Evolutionary conservation across 2,797 vertebrate species (phyloP).

Genomic region (Pristis pectinata): DNA sequence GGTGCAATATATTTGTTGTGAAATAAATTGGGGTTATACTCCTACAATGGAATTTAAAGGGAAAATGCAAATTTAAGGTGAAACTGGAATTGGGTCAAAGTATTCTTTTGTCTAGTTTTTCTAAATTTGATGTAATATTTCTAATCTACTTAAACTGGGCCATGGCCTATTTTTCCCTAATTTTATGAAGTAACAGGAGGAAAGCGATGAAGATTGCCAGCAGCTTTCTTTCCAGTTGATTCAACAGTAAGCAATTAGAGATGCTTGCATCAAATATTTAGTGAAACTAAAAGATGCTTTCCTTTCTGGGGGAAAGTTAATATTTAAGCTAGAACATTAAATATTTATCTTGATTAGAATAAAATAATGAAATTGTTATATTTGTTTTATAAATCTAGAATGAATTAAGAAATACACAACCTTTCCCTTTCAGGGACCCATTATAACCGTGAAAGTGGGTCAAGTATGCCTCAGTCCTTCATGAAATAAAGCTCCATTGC

Average conservation of each 20-base stretch:
- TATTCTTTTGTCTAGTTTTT: neutral
- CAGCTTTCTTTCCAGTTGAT: neutral
- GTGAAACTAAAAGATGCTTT: neutral
- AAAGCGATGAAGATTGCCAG: neutral
- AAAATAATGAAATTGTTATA: neutral
- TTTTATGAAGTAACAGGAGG: neutral
- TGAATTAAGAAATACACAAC: neutral
- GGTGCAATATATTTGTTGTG: neutral
- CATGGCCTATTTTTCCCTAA: neutral
- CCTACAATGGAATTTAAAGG: neutral
- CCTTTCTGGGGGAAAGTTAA: neutral
- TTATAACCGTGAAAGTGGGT: neutral
- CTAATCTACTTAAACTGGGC: neutral
- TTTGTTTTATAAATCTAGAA: neutral
- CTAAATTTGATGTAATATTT: conserved; percentile 25
- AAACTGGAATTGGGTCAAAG: neutral
- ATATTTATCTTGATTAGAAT: neutral
- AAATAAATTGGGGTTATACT: neutral
- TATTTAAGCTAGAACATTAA: neutral
- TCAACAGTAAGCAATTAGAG: neutral
- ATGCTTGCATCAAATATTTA: neutral
- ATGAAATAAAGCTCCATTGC: neutral
- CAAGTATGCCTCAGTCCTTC: neutral
- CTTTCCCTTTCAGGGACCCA: neutral
- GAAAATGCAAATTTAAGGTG: neutral